phyloP scores from a whole-genome alignment of 2,888 invertebrate genomes.

The Pristionchus mayeri region DNA sequence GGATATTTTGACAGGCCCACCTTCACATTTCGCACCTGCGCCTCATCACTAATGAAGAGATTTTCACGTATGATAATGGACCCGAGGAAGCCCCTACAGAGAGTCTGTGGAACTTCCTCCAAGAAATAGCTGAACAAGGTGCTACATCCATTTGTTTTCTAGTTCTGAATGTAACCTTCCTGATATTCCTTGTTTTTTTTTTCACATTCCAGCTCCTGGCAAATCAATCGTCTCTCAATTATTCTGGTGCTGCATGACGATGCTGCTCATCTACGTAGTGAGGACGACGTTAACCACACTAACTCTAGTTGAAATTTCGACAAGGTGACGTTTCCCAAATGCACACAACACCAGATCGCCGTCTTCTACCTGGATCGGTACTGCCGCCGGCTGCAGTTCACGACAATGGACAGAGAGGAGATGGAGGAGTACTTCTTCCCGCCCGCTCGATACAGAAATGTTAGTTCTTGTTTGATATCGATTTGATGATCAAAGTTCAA shows the following conservation, averaged over 20 bases:
- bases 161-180: no score
- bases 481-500: neutral
- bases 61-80: neutral
- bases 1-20: no score
- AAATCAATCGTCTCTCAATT: neutral
- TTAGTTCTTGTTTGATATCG: neutral
- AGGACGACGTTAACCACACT: neutral
- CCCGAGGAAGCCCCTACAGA: no score
- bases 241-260: neutral
- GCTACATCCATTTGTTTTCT: no score
- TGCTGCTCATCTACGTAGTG: neutral
- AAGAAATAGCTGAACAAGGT: no score
- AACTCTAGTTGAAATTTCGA: neutral
- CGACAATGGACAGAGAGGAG: constrained; percentile 12
- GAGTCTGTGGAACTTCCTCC: no score
- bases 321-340: constrained; percentile 5
- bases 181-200: no score
- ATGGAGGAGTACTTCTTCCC: constrained; percentile 34
- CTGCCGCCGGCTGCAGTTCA: constrained; percentile 6
- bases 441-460: neutral
- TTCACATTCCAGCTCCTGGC: no score
- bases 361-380: constrained; percentile 12
- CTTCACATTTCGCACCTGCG: no score
- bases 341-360: constrained; percentile 1
- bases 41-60: neutral